These are phyloP conservation scores for Genyomyrus donnyi DNA, from an alignment of 2,113 vertebrate genomes.

Conservation along the genomic window DNA sequence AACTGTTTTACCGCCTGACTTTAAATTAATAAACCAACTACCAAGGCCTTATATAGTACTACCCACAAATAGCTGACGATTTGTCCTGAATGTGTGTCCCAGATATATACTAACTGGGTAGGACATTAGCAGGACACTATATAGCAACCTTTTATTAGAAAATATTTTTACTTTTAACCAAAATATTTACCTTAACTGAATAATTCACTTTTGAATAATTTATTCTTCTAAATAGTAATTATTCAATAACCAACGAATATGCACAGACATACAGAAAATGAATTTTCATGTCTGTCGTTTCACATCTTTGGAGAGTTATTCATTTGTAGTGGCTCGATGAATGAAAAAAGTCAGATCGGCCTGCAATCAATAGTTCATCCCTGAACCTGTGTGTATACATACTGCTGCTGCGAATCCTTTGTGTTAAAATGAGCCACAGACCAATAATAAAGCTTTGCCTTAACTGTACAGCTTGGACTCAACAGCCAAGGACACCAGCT, in stretches of 20 bases:
- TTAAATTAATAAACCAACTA: neutral
- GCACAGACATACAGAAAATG: neutral
- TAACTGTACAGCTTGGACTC: neutral
- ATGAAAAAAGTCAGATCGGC: neutral
- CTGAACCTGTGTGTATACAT: neutral
- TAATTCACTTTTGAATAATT: neutral
- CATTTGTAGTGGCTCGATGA: neutral
- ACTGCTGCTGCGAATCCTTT: neutral
- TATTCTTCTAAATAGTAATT: neutral
- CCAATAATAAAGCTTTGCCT: neutral
- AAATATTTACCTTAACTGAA: neutral
- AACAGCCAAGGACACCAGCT: neutral
- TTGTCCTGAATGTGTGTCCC: neutral
- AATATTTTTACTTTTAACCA: neutral
- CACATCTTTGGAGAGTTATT: neutral
- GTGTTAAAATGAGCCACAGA: neutral
- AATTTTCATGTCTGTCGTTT: neutral
- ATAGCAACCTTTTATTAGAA: neutral
- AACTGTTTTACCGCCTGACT: neutral
- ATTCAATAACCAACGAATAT: neutral
- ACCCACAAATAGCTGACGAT: neutral
- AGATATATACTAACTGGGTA: neutral
- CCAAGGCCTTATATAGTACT: neutral
- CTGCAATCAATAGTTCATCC: neutral
- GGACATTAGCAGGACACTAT: neutral